Evolutionary conservation across 2,113 vertebrate genomes (phyloP).

Genomic region (Crotalus horridus): DNA sequence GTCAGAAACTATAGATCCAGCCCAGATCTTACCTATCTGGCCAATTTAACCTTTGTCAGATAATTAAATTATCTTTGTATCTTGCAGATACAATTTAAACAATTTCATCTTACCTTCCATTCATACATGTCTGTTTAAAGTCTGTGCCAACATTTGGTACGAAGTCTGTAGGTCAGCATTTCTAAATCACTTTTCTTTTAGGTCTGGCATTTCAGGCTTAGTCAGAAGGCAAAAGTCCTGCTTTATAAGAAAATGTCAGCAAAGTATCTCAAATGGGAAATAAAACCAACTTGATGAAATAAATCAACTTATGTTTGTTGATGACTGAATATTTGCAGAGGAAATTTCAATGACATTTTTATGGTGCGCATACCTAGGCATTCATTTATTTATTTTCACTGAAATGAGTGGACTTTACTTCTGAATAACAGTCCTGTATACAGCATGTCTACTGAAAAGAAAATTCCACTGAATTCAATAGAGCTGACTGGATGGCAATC

Average conservation of each 20-base stretch:
- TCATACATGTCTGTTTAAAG: background rate
- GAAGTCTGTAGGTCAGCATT: background rate
- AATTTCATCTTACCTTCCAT: background rate
- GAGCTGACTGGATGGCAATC: background rate
- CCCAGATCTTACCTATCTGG: background rate
- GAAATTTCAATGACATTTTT: background rate
- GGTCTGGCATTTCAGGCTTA: background rate
- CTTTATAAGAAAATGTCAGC: background rate
- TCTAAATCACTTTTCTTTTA: background rate
- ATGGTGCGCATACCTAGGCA: background rate
- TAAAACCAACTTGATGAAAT: background rate
- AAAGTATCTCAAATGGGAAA: background rate
- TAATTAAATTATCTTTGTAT: background rate
- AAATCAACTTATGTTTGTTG: background rate
- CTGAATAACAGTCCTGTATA: background rate
- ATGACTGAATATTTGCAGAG: background rate
- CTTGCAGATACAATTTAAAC: background rate
- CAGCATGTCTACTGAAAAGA: background rate
- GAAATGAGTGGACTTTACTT: background rate
- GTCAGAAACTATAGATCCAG: background rate
- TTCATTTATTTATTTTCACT: background rate
- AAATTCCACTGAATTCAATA: background rate
- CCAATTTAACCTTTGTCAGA: background rate
- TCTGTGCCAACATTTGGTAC: background rate
- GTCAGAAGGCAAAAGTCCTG: background rate